Conservation (phyloP, 2,797 vertebrate genomes). For the Orestias chungarensis region DNA sequence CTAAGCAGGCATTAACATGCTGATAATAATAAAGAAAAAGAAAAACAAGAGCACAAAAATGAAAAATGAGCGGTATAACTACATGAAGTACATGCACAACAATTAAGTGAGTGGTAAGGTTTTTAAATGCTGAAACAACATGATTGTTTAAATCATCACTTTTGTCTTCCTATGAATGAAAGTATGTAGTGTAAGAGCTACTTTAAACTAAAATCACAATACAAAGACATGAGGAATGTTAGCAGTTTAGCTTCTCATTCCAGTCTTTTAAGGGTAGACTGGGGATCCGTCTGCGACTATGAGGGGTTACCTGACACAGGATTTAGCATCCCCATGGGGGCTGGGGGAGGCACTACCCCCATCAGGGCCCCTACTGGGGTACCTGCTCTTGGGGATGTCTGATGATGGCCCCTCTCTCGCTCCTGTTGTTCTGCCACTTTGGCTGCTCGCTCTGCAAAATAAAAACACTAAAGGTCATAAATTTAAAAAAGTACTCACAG, state of each 20-base stretch:
- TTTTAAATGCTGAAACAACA: slow-evolving; percentile 6
- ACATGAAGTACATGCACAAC: slow-evolving; percentile 35
- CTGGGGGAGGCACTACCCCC: slow-evolving; percentile 95
- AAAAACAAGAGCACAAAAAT: too few relatives aligned
- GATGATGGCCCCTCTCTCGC: slow-evolving; percentile 92
- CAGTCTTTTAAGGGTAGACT: slow-evolving; percentile 64
- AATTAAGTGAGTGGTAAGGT: slow-evolving; percentile 21
- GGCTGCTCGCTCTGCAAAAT: slow-evolving; percentile 92
- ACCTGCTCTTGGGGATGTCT: slow-evolving; percentile 96
- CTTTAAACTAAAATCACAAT: slow-evolving; percentile 7
- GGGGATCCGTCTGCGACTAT: slow-evolving; percentile 70
- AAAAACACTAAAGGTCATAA: neutral
- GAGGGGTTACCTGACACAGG: slow-evolving; percentile 96
- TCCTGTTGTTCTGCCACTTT: slow-evolving; percentile 99
- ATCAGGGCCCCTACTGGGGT: slow-evolving; percentile 96
- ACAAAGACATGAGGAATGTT: slow-evolving; percentile 31
- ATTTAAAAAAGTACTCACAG: neutral
- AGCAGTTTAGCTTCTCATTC: slow-evolving; percentile 81
- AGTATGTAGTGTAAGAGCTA: slow-evolving; percentile 22
- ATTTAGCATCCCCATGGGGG: slow-evolving; percentile 98
- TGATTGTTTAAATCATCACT: slow-evolving; percentile 31
- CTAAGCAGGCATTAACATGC: slow-evolving; percentile 45
- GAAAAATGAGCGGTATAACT: slow-evolving; percentile 18
- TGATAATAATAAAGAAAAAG: too few relatives aligned
- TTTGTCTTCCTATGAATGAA: slow-evolving; percentile 17